Conservation (phyloP, 2,888 invertebrate genomes). For the Eugnorisma glareosa region DNA sequence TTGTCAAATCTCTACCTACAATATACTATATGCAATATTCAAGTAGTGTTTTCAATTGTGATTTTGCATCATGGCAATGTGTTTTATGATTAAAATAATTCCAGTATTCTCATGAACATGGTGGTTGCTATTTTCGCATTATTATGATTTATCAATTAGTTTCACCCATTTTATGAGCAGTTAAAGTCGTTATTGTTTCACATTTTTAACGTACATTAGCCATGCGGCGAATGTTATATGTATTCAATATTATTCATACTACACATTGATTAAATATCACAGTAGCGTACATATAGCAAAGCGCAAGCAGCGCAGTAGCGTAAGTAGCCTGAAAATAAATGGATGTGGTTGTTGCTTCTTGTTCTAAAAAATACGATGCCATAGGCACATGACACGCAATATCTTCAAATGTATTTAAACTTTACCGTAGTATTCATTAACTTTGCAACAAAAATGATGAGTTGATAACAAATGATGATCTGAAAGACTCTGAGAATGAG, state of each 20-base stretch:
- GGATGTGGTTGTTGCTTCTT: no score
- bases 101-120: no score
- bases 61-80: no score
- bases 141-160: background rate
- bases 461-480: background rate
- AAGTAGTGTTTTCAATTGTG: background rate
- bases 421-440: background rate
- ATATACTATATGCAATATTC: background rate
- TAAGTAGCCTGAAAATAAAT: no score
- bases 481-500: background rate
- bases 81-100: no score
- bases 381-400: background rate
- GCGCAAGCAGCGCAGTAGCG: no score
- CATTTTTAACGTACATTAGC: conserved; percentile 2
- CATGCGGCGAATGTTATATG: conserved; percentile 14
- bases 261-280: conserved; percentile 35
- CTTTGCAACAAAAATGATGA: background rate
- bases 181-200: conserved; percentile 5
- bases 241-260: conserved; percentile 23
- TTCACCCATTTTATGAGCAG: conserved; percentile 3
- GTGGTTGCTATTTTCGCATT: background rate
- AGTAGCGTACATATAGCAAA: background rate
- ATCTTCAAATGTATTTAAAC: background rate
- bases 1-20: background rate
- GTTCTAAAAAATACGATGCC: conserved; percentile 24